Base-by-base conservation (phyloP, 1,140 invertebrate species). In the Stegodyphus dumicola region DNA sequence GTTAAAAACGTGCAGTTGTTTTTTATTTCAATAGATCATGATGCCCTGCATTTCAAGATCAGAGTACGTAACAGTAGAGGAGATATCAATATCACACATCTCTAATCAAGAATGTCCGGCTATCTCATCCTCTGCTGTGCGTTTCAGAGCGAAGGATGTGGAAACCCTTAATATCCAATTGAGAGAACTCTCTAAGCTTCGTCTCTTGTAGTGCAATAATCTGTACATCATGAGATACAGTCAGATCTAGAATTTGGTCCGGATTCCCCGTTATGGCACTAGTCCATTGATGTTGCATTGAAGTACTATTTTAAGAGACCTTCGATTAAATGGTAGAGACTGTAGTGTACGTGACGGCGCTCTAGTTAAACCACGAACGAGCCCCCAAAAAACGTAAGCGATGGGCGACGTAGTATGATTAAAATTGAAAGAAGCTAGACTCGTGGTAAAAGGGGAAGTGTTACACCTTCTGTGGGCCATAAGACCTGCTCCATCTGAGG, bases 11-110 rank as follows among this genome's bases (percentile, higher is more conserved):
- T 70, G 69, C 0, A 70, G 5, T 6, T 33, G n/a, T 54, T 54
- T 79, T 0, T 18, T 15, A 53, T 48, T 69, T 66, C 66, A 69
- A 54, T 7, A 4, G 11, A 54, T 54, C 13, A 33, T 33, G 15
- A 79, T 69, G 53, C 66, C 51, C 6, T 79, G 66, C 2, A 79
- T 69, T 69, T 79, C 64, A 2, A 79, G 1, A 48, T 18, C 64
- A 18, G 77, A 17, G 60, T 5, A 13, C 48, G 7, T 6, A 11
- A 7, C 6, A n/a, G 18, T 18, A 11, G 7, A 5, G 54, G 13
- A 5, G 7, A 53, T 78, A 33, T 78, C 15, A 17, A 53, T 53
- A 54, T 53, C 53, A 11, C 5, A 78, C 10, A 18, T 69, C 7
- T 18, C 65, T 15, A 33, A 67, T 53, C 7, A 69, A n/a, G 7